A percentile compares a stretch with the other conserved stretches of the same genome.
phyloP scores from a whole-genome alignment of 1,140 invertebrate species.

The Heliconius congener region DNA sequence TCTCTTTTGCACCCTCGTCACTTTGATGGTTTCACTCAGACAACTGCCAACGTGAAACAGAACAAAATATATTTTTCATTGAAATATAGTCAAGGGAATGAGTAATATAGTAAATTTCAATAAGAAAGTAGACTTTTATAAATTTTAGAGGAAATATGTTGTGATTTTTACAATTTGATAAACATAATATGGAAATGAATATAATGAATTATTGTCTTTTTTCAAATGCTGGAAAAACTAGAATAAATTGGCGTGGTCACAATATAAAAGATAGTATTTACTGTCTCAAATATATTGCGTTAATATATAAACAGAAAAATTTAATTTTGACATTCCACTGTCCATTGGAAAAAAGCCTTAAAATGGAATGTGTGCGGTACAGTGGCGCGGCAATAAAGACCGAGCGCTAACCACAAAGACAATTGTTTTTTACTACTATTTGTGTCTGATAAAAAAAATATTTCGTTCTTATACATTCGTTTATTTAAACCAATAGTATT shows the following conservation, averaged over 20 bases:
- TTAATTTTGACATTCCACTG: conserved; percentile 6
- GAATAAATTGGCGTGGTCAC: too few species aligned
- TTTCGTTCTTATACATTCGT: background rate
- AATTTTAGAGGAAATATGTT: too few species aligned
- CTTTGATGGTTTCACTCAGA: conserved; percentile 27
- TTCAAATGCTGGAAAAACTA: too few species aligned
- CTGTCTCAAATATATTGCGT: background rate
- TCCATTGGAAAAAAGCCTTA: background rate
- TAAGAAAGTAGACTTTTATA: too few species aligned
- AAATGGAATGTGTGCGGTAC: background rate
- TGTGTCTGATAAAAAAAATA: background rate
- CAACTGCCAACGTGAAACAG: background rate
- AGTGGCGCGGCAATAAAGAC: background rate
- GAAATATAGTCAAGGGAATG: too few species aligned
- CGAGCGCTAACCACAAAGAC: background rate
- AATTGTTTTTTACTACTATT: conserved; percentile 11
- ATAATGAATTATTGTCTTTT: too few species aligned
- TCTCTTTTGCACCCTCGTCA: conserved; percentile 38
- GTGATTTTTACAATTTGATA: too few species aligned
- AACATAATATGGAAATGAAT: too few species aligned
- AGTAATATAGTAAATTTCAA: too few species aligned
- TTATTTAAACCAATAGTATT: background rate
- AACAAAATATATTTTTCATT: background rate
- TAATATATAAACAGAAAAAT: background rate
- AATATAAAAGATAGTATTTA: background rate